Base-by-base conservation (phyloP, 2,113 vertebrate genomes). In the Chauna torquata region DNA sequence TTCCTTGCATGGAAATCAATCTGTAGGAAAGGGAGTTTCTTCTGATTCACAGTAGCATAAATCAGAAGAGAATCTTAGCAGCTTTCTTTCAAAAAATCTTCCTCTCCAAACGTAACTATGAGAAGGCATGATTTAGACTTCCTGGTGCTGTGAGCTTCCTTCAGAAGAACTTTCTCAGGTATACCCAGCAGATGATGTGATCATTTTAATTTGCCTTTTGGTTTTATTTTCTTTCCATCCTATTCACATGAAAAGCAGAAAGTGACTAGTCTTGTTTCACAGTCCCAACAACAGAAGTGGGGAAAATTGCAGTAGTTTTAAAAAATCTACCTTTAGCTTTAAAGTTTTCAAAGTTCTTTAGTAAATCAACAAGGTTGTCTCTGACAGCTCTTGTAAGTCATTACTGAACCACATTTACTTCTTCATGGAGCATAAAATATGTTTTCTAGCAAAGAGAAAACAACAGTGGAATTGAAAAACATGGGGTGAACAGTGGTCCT, bases 361-460 rank as follows among this genome's bases (percentile, higher is more conserved):
- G 40, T 72, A 84, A 79, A 72, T 82, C 74, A 84, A 36, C 47
- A 36, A 91, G 19, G 42, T 82, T 96, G 45, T 45, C 40, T 76
- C 72, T 85, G 69, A 12, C 80, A 94, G 40, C 23, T 89, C 24
- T 30, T 81, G 1, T 47, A 91, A 94, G 57, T 65, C 47, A 30
- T 88, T 79, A 69, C 82, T 89, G 87, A 90, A 71, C 36, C 54
- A 65, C 40, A n/a, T 27, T 89, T 68, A 8, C 52, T 84, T 91
- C 65, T 75, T 75, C 52, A 19, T 92, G 77, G 69, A 82, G 19
- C 36, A 42, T 49, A 72, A 89, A 85, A 82, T 62, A 72, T 18
- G 49, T 76, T 94, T 72, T 65, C 52, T 79, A 94, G 30, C 30
- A 91, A 81, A 79, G 34, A 82, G 52, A 57, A 94, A 79, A 75